Evolutionary conservation across 23 tunicate species (phyloP).

Genomic region (Trididemnum clinides): DNA sequence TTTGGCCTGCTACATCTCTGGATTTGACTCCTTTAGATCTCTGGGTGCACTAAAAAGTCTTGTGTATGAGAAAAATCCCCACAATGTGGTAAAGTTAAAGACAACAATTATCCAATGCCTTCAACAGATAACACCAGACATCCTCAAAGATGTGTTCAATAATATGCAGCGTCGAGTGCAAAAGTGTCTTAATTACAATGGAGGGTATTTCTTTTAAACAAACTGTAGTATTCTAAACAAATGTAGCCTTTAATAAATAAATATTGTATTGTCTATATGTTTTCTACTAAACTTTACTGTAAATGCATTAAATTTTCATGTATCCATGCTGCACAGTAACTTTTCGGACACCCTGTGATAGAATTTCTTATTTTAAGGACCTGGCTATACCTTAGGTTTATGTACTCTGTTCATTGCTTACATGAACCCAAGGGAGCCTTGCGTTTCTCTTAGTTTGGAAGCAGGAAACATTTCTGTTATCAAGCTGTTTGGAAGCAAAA

Average conservation of each 20-base stretch:
- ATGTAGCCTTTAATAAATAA: too few relatives aligned
- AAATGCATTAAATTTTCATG: too few relatives aligned
- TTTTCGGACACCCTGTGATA: too few relatives aligned
- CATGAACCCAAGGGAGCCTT: too few relatives aligned
- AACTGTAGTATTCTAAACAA: not conserved
- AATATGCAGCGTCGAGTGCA: not conserved
- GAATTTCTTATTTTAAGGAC: too few relatives aligned
- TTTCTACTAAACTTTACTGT: not conserved
- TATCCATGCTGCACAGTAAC: too few relatives aligned
- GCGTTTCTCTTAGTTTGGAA: too few relatives aligned
- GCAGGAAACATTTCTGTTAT: too few relatives aligned
- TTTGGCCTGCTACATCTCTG: not conserved
- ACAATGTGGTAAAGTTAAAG: not conserved
- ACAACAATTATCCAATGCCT: not conserved
- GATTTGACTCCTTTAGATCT: not conserved
- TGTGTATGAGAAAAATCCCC: not conserved
- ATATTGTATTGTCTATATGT: not conserved
- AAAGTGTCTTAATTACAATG: not conserved
- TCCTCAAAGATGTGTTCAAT: not conserved
- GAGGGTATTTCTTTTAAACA: not conserved
- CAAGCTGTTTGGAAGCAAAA: too few relatives aligned
- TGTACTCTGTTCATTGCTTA: too few relatives aligned
- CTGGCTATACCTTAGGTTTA: too few relatives aligned
- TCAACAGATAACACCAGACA: not conserved
- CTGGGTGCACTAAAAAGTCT: not conserved